These are phyloP conservation scores for Pantala flavescens DNA, from an alignment of 1,140 invertebrate genomes.

Conservation along the genomic window DNA sequence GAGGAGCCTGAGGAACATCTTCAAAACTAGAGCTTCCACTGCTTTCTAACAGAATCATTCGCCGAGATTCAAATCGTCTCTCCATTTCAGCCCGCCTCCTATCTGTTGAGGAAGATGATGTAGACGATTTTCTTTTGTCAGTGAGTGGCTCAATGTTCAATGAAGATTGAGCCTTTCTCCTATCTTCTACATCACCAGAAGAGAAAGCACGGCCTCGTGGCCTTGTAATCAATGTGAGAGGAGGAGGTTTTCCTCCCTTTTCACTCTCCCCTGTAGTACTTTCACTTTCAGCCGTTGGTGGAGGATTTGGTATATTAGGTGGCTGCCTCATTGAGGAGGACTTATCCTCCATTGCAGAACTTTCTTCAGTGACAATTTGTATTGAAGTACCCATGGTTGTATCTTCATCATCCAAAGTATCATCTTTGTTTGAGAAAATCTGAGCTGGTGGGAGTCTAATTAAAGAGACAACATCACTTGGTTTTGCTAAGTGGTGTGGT, in stretches of 20 bases:
- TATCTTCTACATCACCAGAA: neutral
- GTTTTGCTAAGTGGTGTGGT: constrained; percentile 7
- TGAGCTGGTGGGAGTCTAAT: constrained; percentile 67
- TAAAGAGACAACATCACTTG: constrained; percentile 51
- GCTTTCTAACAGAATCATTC: constrained; percentile 50
- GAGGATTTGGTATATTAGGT: neutral
- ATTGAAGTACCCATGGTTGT: neutral
- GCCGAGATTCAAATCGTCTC: constrained; percentile 21
- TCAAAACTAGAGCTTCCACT: constrained; percentile 66
- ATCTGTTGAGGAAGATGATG: constrained; percentile 42
- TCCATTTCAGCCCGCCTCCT: constrained; percentile 46
- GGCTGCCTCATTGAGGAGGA: constrained; percentile 11
- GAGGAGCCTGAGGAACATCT: constrained; percentile 40
- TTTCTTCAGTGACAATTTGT: constrained; percentile 26
- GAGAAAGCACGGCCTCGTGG: neutral
- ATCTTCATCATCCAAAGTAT: constrained; percentile 46
- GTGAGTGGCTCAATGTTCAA: neutral
- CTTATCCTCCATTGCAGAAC: constrained; percentile 27
- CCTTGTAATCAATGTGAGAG: neutral
- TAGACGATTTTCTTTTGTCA: neutral
- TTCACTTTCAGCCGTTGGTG: neutral
- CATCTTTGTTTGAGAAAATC: constrained; percentile 77
- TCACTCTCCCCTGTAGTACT: neutral
- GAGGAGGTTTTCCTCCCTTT: neutral
- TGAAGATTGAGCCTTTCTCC: neutral